phyloP scores from a whole-genome alignment of 2,888 invertebrate species.

The Limenitis arthemis region DNA sequence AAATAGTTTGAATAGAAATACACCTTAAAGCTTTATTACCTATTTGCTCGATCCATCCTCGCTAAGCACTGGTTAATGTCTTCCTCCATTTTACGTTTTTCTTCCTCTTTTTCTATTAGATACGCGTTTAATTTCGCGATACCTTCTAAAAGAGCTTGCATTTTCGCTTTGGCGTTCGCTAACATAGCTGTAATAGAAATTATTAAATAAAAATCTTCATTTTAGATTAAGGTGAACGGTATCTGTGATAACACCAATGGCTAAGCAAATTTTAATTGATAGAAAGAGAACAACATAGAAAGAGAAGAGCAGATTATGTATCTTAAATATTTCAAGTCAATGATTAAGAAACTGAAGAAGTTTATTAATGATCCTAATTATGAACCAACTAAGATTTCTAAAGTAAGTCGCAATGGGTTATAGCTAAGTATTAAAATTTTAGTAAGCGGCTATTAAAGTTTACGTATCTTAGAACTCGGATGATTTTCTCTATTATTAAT shows the following conservation, averaged over 20 bases:
- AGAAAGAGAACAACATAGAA: no score
- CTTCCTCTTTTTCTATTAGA: slow-evolving; percentile 80
- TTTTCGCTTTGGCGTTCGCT: slow-evolving; percentile 81
- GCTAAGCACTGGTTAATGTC: slow-evolving; percentile 83
- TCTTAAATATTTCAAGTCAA: no score
- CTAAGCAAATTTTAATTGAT: no score
- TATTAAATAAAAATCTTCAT: not conserved
- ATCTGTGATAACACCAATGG: no score
- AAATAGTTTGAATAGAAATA: no score
- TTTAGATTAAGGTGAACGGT: no score
- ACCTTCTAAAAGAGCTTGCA: slow-evolving; percentile 83
- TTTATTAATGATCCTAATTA: slow-evolving; percentile 86
- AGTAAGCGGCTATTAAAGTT: no score
- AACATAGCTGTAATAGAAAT: slow-evolving; percentile 52
- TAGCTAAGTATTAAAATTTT: no score
- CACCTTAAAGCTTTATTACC: slow-evolving; percentile 36
- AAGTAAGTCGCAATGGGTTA: no score
- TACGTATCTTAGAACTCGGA: not conserved
- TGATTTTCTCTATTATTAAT: not conserved
- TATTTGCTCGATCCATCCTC: slow-evolving; percentile 83
- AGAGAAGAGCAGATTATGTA: no score
- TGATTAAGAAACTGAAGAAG: slow-evolving; percentile 85
- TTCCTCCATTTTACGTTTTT: slow-evolving; percentile 79
- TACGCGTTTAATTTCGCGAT: slow-evolving; percentile 81
- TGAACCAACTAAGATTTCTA: slow-evolving; percentile 79